phyloP scores from a whole-genome alignment of 2,888 invertebrate genomes.

The Tholera decimalis region DNA sequence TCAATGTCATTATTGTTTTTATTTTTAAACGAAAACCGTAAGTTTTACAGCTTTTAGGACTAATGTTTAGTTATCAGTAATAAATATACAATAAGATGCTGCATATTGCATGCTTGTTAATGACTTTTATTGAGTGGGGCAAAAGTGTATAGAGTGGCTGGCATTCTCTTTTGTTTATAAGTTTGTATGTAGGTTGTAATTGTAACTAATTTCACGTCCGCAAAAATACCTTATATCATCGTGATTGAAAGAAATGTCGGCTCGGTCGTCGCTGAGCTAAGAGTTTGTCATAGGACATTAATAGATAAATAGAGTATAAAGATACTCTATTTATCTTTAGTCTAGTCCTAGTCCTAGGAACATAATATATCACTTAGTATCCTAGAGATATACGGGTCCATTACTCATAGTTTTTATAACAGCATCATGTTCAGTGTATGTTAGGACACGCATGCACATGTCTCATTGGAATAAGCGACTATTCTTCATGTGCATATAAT shows the following conservation, averaged over 20 bases:
- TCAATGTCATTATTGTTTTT: no score
- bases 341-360: no score
- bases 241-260: background rate
- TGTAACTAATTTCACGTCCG: background rate
- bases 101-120: no score
- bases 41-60: no score
- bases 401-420: slow-evolving; percentile 30
- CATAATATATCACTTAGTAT: slow-evolving; percentile 7
- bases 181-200: no score
- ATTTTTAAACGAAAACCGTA: no score
- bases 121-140: no score
- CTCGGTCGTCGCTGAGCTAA: background rate
- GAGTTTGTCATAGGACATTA: slow-evolving; percentile 28
- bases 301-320: background rate
- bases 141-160: no score
- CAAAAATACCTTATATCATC: background rate
- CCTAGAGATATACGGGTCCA: slow-evolving; percentile 1
- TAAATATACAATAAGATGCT: no score
- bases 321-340: no score
- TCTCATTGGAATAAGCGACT: slow-evolving; percentile 2
- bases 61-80: no score
- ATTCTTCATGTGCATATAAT: slow-evolving; percentile 41
- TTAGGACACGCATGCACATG: slow-evolving; percentile 38
- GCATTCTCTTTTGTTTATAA: no score
- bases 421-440: slow-evolving; percentile 31